A percentile compares a stretch with the other conserved stretches of the same genome.
These are phyloP conservation scores for Pandemis corylana DNA, from an alignment of 2,888 invertebrate species.

Conservation along the genomic window DNA sequence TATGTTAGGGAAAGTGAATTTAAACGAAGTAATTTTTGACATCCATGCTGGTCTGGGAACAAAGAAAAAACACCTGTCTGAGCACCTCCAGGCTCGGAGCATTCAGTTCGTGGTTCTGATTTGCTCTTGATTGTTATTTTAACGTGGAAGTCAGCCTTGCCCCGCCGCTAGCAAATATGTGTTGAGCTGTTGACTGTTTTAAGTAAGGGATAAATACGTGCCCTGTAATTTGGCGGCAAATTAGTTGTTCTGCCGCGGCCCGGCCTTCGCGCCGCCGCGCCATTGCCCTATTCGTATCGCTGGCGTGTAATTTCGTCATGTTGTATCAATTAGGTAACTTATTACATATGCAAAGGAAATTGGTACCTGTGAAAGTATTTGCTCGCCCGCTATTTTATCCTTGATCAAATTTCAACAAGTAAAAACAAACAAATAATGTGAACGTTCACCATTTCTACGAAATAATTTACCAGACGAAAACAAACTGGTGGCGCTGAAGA, in stretches of 20 bases:
- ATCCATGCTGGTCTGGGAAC: no score
- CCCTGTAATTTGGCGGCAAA: constrained; percentile 16
- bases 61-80: no score
- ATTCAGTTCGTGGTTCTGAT: no score
- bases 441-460: no score
- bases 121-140: no score
- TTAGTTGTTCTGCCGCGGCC: constrained; percentile 2
- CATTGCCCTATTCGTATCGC: not conserved
- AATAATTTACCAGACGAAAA: no score
- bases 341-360: not conserved
- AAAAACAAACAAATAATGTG: no score
- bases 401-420: not conserved
- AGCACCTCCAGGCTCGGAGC: no score
- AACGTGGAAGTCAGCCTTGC: no score
- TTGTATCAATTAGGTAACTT: not conserved
- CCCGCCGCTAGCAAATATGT: not conserved
- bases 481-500: no score
- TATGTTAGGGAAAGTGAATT: no score
- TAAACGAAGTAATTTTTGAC: no score
- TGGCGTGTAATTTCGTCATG: constrained; percentile 5
- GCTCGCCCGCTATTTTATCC: not conserved
- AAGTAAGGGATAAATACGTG: not conserved
- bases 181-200: not conserved
- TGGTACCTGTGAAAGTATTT: not conserved
- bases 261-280: constrained; percentile 2